A percentile compares a stretch with the other conserved stretches of the same genome.
These are phyloP conservation scores for Pygocentrus nattereri DNA, from an alignment of 2,797 vertebrate species.

Conservation along the genomic window DNA sequence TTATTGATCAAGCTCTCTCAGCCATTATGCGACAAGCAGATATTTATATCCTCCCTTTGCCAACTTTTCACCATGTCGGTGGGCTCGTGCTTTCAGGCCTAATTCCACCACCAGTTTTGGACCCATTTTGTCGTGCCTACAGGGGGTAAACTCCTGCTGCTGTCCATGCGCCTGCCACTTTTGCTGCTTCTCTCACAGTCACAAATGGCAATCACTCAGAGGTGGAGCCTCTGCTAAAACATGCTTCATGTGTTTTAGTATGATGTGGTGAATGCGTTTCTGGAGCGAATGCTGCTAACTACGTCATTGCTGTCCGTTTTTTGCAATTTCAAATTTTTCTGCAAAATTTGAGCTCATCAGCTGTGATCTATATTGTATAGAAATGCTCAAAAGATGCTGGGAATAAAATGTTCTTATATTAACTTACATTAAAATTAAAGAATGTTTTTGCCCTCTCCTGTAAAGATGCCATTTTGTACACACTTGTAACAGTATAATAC, in stretches of 20 bases:
- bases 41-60: not conserved
- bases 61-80: not conserved
- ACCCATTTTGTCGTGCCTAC: slow-evolving; percentile 7
- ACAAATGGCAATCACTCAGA: slow-evolving; percentile 6
- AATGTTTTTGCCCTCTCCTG: no score
- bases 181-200: not conserved
- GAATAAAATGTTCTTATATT: no score
- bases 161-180: not conserved
- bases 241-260: not conserved
- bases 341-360: no score
- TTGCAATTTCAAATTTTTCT: no score
- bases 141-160: not conserved
- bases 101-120: not conserved
- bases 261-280: not conserved
- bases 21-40: slow-evolving; percentile 9
- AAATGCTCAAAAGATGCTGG: no score
- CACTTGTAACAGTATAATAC: no score
- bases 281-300: not conserved
- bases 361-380: no score
- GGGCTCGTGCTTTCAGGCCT: not conserved
- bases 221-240: not conserved
- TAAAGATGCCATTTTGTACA: no score
- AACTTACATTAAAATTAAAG: no score
- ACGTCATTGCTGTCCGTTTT: not conserved
- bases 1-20: slow-evolving; percentile 4